Percentiles rank a stretch among this genome's conserved stretches.
Conservation (phyloP, 2,797 vertebrate species). For the Artibeus lituratus region DNA sequence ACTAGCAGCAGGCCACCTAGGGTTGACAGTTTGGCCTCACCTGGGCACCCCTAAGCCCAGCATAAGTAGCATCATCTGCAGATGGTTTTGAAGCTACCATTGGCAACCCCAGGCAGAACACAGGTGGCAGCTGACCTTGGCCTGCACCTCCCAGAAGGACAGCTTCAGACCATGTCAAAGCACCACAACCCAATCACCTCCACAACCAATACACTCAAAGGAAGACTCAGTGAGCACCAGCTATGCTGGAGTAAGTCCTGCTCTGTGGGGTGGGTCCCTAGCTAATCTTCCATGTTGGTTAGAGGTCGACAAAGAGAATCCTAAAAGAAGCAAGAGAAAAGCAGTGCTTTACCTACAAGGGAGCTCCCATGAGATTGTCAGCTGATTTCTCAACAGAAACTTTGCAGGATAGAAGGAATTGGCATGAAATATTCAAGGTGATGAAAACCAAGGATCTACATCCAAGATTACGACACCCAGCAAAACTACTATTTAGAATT, state of each 20-base stretch:
- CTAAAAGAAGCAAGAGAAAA: too few relatives aligned
- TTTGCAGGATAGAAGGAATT: too few relatives aligned
- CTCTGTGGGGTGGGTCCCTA: not conserved
- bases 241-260: not conserved
- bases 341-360: too few relatives aligned
- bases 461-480: too few relatives aligned
- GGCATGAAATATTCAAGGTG: too few relatives aligned
- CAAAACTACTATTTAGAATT: too few relatives aligned
- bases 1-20: not conserved
- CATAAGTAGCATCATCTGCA: not conserved
- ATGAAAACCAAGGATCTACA: too few relatives aligned
- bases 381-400: too few relatives aligned
- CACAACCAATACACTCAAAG: not conserved
- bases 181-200: not conserved
- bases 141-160: not conserved
- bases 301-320: too few relatives aligned
- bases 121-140: not conserved
- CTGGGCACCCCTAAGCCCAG: not conserved
- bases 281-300: not conserved
- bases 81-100: not conserved
- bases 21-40: not conserved
- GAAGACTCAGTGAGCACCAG: not conserved
- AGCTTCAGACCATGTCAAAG: not conserved
- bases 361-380: too few relatives aligned
- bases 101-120: not conserved